A percentile compares a stretch with the other conserved stretches of the same genome.
Evolutionary conservation across 2,888 invertebrate species (phyloP).

Genomic region (Ophion obscuratus): DNA sequence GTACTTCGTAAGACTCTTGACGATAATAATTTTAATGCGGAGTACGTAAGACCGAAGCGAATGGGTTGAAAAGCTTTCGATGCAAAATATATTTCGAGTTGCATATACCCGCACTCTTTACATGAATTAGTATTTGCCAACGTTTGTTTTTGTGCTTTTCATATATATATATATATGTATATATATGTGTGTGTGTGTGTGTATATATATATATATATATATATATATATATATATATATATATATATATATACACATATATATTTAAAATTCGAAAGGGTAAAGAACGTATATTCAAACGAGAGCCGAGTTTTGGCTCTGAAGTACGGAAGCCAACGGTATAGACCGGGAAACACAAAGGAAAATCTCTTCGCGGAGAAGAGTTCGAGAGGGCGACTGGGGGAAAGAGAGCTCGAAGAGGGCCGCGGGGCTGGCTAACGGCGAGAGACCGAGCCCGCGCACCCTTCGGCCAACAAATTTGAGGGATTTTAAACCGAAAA

Average conservation of each 20-base stretch:
- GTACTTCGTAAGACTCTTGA: constrained; percentile 28
- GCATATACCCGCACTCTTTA: background rate
- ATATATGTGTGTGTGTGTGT: no score
- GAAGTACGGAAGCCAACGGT: constrained; percentile 20
- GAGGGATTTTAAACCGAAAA: constrained; percentile 76
- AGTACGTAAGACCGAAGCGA: background rate
- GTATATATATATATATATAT: no score
- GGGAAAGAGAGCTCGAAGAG: constrained; percentile 40
- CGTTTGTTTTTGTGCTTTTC: background rate
- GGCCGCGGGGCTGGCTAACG: constrained; percentile 22
- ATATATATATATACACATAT: background rate
- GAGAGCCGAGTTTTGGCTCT: constrained; percentile 9
- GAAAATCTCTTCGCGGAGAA: constrained; percentile 48
- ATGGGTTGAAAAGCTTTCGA: constrained; percentile 45
- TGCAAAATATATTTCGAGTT: constrained; percentile 24
- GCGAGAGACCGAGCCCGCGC: constrained; percentile 31
- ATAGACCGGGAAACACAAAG: constrained; percentile 53
- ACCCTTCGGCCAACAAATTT: constrained; percentile 73
- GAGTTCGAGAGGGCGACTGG: constrained; percentile 30
- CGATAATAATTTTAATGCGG: constrained; percentile 48
- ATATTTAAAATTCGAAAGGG: background rate
- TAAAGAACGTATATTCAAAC: constrained; percentile 9
- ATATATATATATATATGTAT: no score
- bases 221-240: no score
- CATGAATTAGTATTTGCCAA: background rate